Evolutionary conservation across 1,140 invertebrate genomes (phyloP).

Genomic region (Dryas iulia): DNA sequence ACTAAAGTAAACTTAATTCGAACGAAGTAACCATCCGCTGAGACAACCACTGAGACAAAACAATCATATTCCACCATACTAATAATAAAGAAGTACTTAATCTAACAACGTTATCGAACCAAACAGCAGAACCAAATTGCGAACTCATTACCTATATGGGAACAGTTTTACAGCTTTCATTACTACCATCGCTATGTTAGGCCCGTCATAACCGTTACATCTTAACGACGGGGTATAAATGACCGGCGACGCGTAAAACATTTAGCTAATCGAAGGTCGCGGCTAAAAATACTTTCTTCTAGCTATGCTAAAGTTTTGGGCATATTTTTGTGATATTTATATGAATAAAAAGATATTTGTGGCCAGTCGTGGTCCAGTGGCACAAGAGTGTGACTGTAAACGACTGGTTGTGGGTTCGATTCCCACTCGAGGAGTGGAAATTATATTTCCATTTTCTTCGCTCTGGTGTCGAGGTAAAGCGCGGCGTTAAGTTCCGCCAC

Average conservation of each 20-base stretch:
- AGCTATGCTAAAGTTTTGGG: not conserved
- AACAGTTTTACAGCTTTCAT: constrained; percentile 14
- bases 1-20: too few species aligned
- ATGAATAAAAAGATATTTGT: not conserved
- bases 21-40: too few species aligned
- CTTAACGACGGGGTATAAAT: constrained; percentile 64
- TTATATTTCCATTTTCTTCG: too few species aligned
- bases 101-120: not conserved
- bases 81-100: not conserved
- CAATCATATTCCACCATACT: too few species aligned
- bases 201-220: constrained; percentile 61
- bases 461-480: too few species aligned
- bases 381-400: too few species aligned
- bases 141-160: constrained; percentile 16
- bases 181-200: constrained; percentile 34
- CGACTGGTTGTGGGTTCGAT: too few species aligned
- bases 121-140: constrained; percentile 11
- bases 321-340: not conserved
- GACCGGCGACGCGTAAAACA: constrained; percentile 57
- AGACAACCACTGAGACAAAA: too few species aligned
- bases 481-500: too few species aligned
- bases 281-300: not conserved
- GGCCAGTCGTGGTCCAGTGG: not conserved
- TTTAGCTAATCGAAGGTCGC: constrained; percentile 66
- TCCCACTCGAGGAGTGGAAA: too few species aligned